Conservation (phyloP, 1,140 invertebrate genomes). For the Phocides pigmalion region DNA sequence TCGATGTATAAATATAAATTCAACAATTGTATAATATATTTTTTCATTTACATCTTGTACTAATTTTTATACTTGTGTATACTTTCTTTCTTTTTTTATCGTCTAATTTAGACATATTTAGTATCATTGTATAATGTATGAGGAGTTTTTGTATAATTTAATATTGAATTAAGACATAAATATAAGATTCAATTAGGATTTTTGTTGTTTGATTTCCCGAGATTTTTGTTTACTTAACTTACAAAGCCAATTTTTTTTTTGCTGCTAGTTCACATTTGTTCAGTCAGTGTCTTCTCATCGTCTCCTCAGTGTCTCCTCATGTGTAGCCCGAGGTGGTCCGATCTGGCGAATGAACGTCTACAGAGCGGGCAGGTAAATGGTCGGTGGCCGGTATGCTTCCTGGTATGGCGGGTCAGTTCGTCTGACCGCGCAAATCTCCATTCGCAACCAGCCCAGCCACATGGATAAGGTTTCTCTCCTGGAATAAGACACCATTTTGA, state of each 20-base stretch:
- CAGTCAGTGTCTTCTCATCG: background rate
- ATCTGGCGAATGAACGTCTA: conserved; percentile 96
- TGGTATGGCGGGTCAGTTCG: conserved; percentile 96
- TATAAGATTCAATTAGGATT: too few species aligned
- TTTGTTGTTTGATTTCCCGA: too few species aligned
- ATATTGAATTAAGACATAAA: too few species aligned
- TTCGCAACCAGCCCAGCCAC: conserved; percentile 97
- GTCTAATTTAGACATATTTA: too few species aligned
- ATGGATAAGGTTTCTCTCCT: conserved; percentile 97
- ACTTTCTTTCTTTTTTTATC: too few species aligned
- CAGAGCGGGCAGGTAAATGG: conserved; percentile 97
- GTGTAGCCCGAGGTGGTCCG: conserved; percentile 97
- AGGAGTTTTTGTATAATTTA: too few species aligned
- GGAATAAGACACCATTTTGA: conserved; percentile 48
- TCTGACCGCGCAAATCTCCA: conserved; percentile 98
- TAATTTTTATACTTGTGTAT: conserved; percentile 13
- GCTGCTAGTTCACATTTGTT: too few species aligned
- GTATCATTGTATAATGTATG: too few species aligned
- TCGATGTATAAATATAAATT: too few species aligned
- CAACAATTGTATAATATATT: background rate
- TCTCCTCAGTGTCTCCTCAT: conserved; percentile 61
- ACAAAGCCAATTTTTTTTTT: too few species aligned
- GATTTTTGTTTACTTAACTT: too few species aligned
- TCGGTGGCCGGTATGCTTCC: conserved; percentile 97
- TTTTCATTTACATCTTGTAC: conserved; percentile 12